These are phyloP conservation scores for Pelobates fuscus DNA, from an alignment of 2,113 vertebrate genomes.

Conservation along the genomic window DNA sequence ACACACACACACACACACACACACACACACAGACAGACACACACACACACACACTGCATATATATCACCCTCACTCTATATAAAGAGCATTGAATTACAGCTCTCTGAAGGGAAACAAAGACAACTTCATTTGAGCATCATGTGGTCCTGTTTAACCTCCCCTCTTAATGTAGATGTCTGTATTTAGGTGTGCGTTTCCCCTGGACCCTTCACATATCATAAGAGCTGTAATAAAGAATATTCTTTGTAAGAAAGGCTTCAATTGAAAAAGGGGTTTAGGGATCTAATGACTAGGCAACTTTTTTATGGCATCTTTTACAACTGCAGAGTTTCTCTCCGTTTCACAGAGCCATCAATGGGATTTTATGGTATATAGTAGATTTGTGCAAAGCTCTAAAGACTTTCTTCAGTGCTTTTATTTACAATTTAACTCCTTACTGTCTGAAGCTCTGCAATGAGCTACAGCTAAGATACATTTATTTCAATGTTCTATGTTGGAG, in stretches of 20 bases:
- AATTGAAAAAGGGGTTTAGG: slow-evolving; percentile 68
- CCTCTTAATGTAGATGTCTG: slow-evolving; percentile 34
- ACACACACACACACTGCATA: not conserved
- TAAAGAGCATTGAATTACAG: slow-evolving; percentile 30
- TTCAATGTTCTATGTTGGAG: no score
- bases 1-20: no score
- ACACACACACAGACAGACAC: not conserved
- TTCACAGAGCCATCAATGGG: slow-evolving; percentile 67
- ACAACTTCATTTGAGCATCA: slow-evolving; percentile 36
- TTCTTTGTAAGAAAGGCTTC: slow-evolving; percentile 61
- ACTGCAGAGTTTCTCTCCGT: slow-evolving; percentile 66
- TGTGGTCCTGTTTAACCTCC: slow-evolving; percentile 46
- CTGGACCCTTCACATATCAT: slow-evolving; percentile 42
- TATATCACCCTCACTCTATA: slow-evolving; percentile 1
- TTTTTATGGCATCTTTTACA: slow-evolving; percentile 68
- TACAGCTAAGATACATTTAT: no score
- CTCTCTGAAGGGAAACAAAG: slow-evolving; percentile 31
- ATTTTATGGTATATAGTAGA: slow-evolving; percentile 62
- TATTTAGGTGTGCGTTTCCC: slow-evolving; percentile 45
- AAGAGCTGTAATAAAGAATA: slow-evolving; percentile 56
- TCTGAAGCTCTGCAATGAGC: no score
- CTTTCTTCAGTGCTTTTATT: not conserved
- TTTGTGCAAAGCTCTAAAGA: slow-evolving; percentile 20
- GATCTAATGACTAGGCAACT: slow-evolving; percentile 67
- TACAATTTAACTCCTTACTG: not conserved